phyloP scores from a whole-genome alignment of 2,888 invertebrate species.

The Pseudoips prasinana region DNA sequence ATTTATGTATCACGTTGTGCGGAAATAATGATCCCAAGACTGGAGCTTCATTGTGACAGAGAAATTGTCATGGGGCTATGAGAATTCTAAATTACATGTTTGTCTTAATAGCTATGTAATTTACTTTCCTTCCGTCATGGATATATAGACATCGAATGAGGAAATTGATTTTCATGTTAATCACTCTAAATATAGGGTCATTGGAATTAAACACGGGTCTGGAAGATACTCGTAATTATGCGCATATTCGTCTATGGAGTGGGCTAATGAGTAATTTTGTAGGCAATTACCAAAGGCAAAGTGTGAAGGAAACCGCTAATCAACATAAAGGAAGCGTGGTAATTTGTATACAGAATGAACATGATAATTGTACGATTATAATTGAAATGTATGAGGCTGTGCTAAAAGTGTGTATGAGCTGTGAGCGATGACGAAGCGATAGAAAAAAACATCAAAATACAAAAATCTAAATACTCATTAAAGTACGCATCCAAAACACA shows the following conservation, averaged over 20 bases:
- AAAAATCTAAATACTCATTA: too few relatives aligned
- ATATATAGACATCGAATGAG: constrained; percentile 24
- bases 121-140: constrained; percentile 54
- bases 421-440: too few relatives aligned
- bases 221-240: constrained; percentile 13
- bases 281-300: constrained; percentile 6
- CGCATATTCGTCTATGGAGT: constrained; percentile 6
- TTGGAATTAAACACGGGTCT: too few relatives aligned
- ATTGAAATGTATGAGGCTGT: too few relatives aligned
- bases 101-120: constrained; percentile 51
- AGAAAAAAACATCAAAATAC: too few relatives aligned
- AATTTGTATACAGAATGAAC: constrained; percentile 3
- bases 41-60: constrained; percentile 43
- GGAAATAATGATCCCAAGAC: constrained; percentile 55
- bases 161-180: constrained; percentile 30
- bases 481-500: too few relatives aligned
- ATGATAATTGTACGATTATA: too few relatives aligned
- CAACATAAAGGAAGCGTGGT: constrained; percentile 1
- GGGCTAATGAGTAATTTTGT: constrained; percentile 18
- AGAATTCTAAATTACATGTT: constrained; percentile 41
- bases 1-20: constrained; percentile 62
- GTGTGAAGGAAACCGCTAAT: constrained; percentile 13
- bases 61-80: constrained; percentile 46
- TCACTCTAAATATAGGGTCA: constrained; percentile 18
- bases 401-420: too few relatives aligned